Base-by-base conservation (phyloP, 2,113 vertebrate species). In the Muntiacus muntjak region DNA sequence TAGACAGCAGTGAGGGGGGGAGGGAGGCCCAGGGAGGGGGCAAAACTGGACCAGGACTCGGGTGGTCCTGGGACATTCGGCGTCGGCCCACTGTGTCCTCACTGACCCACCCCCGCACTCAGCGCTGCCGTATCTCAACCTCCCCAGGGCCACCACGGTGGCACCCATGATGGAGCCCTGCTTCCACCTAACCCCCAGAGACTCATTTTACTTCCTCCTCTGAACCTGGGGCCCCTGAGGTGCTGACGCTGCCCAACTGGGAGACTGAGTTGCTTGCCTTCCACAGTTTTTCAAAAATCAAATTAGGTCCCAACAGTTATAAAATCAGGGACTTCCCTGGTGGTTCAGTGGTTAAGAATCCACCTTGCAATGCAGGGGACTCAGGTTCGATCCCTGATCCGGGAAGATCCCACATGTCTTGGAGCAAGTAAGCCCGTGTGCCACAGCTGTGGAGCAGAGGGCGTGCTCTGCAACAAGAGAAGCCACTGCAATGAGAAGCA, bases 241-340 rank as follows among this genome's bases (percentile, higher is more conserved):
- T 25, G 10, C 43, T 21, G 15, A 23, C 0, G 0, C 33, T 26
- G 2, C 45, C 67, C 43, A 25, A 21, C 19, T 0, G 17, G 17
- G 0, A 7, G 10, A 13, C 28, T 28, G 10, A 5, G 1, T 25
- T 8, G 4, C 54, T 19, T 2, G 28, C 17, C 9, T 71, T 64
- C 86, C n/a, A 8, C 1, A 33, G 4, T 43, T 96, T 94, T 43
- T 83, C 52, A 71, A 87, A 95, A 50, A 88, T 82, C 64, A 86
- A 92, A 84, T 87, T 55, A 62, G 45, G 40, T 30, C 25, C 52
- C 45, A 15, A n/a, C 2, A 57, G 16, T 55, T 87, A n/a, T 74
- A 60, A 45, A 74, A 14, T 43, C 71, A 74, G 71, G 71, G 21
- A 43, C 36, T 26, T 26, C 71, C 36, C 71, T 43, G 23, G 71